These are phyloP conservation scores for Enhydra lutris DNA, from an alignment of 2,113 vertebrate species.

Conservation along the genomic window DNA sequence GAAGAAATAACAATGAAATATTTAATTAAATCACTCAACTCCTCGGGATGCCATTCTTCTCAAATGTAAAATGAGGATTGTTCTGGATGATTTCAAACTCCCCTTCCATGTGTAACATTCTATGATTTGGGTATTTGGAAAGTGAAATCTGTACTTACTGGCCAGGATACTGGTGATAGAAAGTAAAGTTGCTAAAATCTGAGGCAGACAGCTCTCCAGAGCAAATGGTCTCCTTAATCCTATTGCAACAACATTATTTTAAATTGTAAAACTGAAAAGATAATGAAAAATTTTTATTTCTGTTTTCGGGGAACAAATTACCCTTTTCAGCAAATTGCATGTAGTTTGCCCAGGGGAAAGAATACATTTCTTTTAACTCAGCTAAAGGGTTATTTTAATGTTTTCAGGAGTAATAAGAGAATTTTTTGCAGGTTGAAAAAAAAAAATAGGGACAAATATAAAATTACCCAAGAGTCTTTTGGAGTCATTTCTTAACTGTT, in stretches of 20 bases:
- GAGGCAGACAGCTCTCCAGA: not conserved
- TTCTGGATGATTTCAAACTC: not conserved
- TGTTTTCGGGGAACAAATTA: not conserved
- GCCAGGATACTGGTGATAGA: not conserved
- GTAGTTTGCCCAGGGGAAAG: not conserved
- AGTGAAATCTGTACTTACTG: not conserved
- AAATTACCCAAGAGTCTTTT: not conserved
- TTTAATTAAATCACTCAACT: not conserved
- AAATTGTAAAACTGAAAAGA: not conserved
- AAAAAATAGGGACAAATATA: not conserved
- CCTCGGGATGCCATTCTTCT: not conserved
- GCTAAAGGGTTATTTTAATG: not conserved
- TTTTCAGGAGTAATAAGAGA: not conserved
- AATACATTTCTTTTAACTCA: not conserved
- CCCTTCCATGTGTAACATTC: not conserved
- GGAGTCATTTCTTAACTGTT: not conserved
- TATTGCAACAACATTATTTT: not conserved
- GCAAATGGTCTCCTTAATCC: not conserved
- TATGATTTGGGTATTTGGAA: not conserved
- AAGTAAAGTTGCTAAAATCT: not conserved
- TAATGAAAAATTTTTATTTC: not conserved
- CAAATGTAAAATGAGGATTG: not conserved
- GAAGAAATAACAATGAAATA: not conserved
- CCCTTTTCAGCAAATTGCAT: not conserved
- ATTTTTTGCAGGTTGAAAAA: not conserved